A percentile compares a stretch with the other conserved stretches of the same genome.
Conservation (phyloP, 2,113 vertebrate species). For the Hymenochirus boettgeri region DNA sequence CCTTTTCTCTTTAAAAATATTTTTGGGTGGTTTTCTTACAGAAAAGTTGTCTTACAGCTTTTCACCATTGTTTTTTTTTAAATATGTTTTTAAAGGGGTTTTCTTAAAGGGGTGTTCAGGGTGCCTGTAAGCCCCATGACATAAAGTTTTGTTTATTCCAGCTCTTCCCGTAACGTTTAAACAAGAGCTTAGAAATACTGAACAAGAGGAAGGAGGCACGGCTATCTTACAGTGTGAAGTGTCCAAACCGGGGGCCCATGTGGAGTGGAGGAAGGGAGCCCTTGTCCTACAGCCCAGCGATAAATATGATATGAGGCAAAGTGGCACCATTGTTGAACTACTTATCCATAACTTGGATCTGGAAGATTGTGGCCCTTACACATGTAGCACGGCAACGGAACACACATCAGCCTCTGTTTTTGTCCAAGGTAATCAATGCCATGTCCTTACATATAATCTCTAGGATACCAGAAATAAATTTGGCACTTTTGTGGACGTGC, state of each 20-base stretch:
- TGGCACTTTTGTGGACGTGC: too few species aligned
- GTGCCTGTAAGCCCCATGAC: too few species aligned
- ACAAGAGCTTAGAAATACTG: slow-evolving; percentile 42
- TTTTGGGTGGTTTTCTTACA: too few species aligned
- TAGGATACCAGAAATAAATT: not conserved
- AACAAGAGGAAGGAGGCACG: slow-evolving; percentile 63
- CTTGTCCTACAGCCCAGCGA: slow-evolving; percentile 58
- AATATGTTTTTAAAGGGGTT: too few species aligned
- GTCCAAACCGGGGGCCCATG: slow-evolving; percentile 57
- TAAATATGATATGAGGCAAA: slow-evolving; percentile 67
- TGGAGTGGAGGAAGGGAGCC: slow-evolving; percentile 70
- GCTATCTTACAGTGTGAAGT: slow-evolving; percentile 69
- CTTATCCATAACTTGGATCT: slow-evolving; percentile 54
- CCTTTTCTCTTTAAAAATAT: too few species aligned
- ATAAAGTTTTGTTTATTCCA: slow-evolving; percentile 39
- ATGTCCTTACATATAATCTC: not conserved
- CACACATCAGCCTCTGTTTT: slow-evolving; percentile 70
- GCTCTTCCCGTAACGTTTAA: slow-evolving; percentile 60
- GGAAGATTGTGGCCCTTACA: slow-evolving; percentile 75
- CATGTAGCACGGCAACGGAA: slow-evolving; percentile 63
- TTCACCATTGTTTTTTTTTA: too few species aligned
- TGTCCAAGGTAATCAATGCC: slow-evolving; percentile 72
- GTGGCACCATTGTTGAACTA: slow-evolving; percentile 59
- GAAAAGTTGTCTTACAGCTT: too few species aligned
- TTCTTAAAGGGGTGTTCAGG: too few species aligned